phyloP scores from a whole-genome alignment of 2,888 invertebrate genomes.

The Rotaria magnacalcarata region DNA sequence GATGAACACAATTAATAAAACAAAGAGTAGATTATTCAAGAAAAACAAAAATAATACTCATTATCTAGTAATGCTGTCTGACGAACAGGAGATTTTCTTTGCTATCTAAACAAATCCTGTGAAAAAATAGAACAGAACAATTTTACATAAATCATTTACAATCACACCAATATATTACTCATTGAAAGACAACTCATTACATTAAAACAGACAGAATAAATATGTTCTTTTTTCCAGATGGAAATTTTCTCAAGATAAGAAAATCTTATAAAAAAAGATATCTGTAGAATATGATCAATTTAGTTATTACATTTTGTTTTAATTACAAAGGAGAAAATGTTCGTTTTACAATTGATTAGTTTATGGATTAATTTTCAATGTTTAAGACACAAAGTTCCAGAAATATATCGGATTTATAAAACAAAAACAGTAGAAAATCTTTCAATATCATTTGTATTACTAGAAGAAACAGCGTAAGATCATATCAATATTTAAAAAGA shows the following conservation, averaged over 20 bases:
- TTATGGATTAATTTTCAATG: not conserved
- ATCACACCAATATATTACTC: too few relatives aligned
- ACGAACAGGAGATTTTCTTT: not conserved
- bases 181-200: not conserved
- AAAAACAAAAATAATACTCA: not conserved
- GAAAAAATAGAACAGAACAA: not conserved
- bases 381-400: not conserved
- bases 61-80: not conserved
- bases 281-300: not conserved
- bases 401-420: not conserved
- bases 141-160: not conserved
- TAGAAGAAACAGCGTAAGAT: constrained; percentile 6
- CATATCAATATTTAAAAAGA: too few relatives aligned
- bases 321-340: not conserved
- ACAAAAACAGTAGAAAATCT: not conserved
- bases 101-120: not conserved
- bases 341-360: not conserved
- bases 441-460: not conserved
- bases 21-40: not conserved
- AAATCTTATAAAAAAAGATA: not conserved
- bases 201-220: not conserved
- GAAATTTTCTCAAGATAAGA: not conserved
- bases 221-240: not conserved
- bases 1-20: not conserved
- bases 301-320: not conserved